A percentile compares a stretch with the other conserved stretches of the same genome.
Evolutionary conservation across 23 tunicate species (phyloP).

Genomic region (Phallusia fumigata): DNA sequence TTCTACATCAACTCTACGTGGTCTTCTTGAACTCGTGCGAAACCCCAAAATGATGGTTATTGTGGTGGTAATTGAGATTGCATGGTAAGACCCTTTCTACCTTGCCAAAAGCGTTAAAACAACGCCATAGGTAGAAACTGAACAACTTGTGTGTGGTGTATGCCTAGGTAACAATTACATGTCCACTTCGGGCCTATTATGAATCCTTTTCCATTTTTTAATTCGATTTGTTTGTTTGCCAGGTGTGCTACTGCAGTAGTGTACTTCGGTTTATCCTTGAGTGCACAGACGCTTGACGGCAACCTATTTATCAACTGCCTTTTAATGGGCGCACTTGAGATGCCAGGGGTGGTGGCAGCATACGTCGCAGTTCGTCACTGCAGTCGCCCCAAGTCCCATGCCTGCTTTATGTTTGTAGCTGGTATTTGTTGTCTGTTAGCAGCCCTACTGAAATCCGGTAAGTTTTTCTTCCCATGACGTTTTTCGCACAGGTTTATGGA

Average conservation of each 20-base stretch:
- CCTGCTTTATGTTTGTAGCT: conserved; percentile 10
- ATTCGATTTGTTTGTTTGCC: not conserved
- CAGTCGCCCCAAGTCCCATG: conserved; percentile 27
- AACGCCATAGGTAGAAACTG: too few species aligned
- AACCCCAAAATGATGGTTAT: not conserved
- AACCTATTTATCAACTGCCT: conserved; percentile 21
- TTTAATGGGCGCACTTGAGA: conserved; percentile 26
- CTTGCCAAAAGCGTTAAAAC: too few species aligned
- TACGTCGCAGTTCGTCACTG: conserved; percentile 9
- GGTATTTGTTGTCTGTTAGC: conserved; percentile 29
- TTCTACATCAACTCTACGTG: not conserved
- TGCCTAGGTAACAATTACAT: too few species aligned
- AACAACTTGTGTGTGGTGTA: too few species aligned
- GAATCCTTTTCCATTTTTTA: not conserved
- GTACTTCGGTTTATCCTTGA: conserved; percentile 28
- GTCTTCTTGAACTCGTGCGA: not conserved
- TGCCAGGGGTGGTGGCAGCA: conserved; percentile 23
- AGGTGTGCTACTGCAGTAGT: conserved; percentile 29
- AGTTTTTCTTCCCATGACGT: conserved; percentile 6
- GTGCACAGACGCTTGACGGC: conserved; percentile 20
- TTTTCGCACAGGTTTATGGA: too few species aligned
- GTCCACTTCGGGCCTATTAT: too few species aligned
- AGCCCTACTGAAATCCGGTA: conserved; percentile 29
- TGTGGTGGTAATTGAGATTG: not conserved
- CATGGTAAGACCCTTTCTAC: not conserved